Evolutionary conservation across 1,140 invertebrate genomes (phyloP).

Genomic region (Carposina sasakii): DNA sequence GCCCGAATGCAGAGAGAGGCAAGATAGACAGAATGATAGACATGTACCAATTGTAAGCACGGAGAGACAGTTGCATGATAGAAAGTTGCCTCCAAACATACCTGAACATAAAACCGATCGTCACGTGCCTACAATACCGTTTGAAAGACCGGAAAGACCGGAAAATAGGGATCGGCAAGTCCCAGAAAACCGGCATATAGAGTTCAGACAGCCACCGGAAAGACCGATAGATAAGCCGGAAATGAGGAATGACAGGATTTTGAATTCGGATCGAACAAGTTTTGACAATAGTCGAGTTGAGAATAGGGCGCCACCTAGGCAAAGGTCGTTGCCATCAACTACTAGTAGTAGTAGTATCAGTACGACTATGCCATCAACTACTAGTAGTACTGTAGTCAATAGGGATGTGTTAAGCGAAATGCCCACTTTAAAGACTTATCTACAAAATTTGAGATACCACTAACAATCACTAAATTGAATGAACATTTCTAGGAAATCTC

Average conservation of each 20-base stretch:
- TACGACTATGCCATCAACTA: conserved; percentile 58
- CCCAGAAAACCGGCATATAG: conserved; percentile 29
- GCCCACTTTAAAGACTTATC: conserved; percentile 52
- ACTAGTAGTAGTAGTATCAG: conserved; percentile 40
- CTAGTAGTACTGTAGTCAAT: conserved; percentile 66
- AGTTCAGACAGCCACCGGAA: conserved; percentile 43
- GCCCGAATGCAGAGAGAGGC: conserved; percentile 20
- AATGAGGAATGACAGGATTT: conserved; percentile 13
- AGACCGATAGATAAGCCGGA: conserved; percentile 46
- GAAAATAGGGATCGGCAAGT: neutral
- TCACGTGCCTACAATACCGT: neutral
- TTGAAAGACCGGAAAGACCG: conserved; percentile 16
- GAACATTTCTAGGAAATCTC: too few species aligned
- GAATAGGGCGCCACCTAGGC: conserved; percentile 47
- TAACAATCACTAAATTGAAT: too few species aligned
- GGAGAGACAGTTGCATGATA: conserved; percentile 4
- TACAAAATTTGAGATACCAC: too few species aligned
- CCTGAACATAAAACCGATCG: conserved; percentile 5
- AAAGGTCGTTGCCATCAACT: conserved; percentile 48
- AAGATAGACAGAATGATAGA: conserved; percentile 16
- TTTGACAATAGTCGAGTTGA: conserved; percentile 46
- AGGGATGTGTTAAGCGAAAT: too few species aligned
- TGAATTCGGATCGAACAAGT: conserved; percentile 30
- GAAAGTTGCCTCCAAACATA: conserved; percentile 2
- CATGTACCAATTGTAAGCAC: neutral